Percentiles rank a stretch among this genome's conserved stretches.
These are phyloP conservation scores for Eurystomus gularis DNA, from an alignment of 2,113 vertebrate species.

Conservation along the genomic window DNA sequence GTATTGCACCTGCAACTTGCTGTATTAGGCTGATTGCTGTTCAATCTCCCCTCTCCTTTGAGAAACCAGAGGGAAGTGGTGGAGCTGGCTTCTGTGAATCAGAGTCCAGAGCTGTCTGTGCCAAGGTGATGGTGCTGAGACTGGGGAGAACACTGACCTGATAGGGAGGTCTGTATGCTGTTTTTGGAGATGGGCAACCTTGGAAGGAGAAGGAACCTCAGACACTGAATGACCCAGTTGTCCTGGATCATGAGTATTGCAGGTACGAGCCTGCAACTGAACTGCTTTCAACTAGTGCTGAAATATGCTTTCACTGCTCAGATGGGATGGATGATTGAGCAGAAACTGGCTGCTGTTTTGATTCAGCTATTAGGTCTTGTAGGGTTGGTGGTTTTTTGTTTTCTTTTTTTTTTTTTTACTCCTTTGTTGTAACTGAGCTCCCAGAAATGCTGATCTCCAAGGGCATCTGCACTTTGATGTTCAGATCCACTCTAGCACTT, in stretches of 20 bases:
- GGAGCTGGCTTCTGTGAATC: background rate
- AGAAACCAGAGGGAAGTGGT: background rate
- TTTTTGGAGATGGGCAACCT: background rate
- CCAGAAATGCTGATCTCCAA: slow-evolving; percentile 3
- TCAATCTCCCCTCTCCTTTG: background rate
- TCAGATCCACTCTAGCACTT: background rate
- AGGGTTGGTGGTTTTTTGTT: too few relatives aligned
- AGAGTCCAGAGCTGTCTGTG: background rate
- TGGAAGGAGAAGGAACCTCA: background rate
- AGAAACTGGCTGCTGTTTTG: background rate
- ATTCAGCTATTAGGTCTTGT: background rate
- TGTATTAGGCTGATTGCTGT: background rate
- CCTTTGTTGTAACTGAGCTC: slow-evolving; percentile 13
- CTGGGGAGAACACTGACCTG: background rate
- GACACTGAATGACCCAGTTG: background rate
- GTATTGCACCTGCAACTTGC: background rate
- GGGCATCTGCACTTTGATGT: background rate
- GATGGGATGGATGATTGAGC: background rate
- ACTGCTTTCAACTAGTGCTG: background rate
- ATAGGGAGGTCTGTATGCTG: rapidly evolving
- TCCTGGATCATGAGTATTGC: background rate
- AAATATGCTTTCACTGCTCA: background rate
- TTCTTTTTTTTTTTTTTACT: background rate
- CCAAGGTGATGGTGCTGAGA: background rate
- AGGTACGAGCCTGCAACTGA: background rate